Evolutionary conservation across 2,888 invertebrate species (phyloP), one percentile per base, ranked within the genome.

Genomic region (Orchesella flavescens): DNA sequence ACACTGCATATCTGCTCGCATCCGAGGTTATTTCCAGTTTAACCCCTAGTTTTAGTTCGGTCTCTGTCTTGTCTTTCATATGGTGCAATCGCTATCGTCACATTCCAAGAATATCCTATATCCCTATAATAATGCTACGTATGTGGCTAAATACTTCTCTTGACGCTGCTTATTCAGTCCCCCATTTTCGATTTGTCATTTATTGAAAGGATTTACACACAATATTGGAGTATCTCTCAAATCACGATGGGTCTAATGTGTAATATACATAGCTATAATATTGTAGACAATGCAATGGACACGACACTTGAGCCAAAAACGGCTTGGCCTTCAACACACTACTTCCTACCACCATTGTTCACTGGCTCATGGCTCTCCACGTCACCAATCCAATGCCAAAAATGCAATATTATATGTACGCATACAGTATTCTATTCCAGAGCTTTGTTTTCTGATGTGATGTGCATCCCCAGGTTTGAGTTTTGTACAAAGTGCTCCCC

Each of bases 141-240:
- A 49, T 15, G 49, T 49, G 49, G 49, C 49, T 49, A 49, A 49
- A 49, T 49, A 49, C 24, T 23, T 61, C 61, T 61, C 68, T 17
- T 1, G 66, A 0, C 59, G 43, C 24, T 13, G 46, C 63, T 84
- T 74, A 71, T 75, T 83, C 85, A 84, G 17, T 76, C 44, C 66
- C 74, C 66, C 57, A 68, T 69, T 76, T 43, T 69, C 21, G 83
- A 86, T 87, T 86, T 87, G 87, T 87, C 87, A 87, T 86, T 86
- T 87, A 87, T 86, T 87, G 86, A 87, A 86, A 84, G 87, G 87
- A 87, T 87, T 87, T 87, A 85, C 84, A 84, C 82, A 83, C 83
- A 86, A 86, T 86, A 85, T 83, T 84, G 84, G 74, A 83, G 83
- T 81, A 80, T 84, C 43, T 66, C 61, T 24, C 17, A 55, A 73